phyloP scores from a whole-genome alignment of 2,888 invertebrate genomes.

The Furcula furcula region DNA sequence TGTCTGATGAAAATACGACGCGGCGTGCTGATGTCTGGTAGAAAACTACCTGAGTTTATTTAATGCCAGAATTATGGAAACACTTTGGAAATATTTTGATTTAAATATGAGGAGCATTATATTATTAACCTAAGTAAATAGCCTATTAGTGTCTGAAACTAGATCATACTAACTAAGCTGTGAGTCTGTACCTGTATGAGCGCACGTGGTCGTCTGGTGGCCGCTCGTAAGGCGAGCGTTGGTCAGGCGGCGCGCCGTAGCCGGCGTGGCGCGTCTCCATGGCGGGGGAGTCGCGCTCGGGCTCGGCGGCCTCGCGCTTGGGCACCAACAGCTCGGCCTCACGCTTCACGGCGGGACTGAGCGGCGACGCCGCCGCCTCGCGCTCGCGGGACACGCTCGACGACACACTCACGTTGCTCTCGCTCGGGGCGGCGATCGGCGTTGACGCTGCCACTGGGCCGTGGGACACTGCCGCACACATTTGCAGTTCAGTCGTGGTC shows the following conservation, averaged over 20 bases:
- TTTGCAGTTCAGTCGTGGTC: no score
- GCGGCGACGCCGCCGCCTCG: slow-evolving; percentile 57
- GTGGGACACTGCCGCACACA: slow-evolving; percentile 18
- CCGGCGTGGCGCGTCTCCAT: slow-evolving; percentile 86
- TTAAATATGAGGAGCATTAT: no score
- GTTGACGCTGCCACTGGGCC: slow-evolving; percentile 36
- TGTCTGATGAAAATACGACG: no score
- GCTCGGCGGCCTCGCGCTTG: slow-evolving; percentile 84
- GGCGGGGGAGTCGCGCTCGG: slow-evolving; percentile 88
- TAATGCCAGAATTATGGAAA: no score
- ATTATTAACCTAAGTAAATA: no score
- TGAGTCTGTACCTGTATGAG: slow-evolving; percentile 76
- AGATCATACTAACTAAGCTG: no score
- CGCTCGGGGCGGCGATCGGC: slow-evolving; percentile 28
- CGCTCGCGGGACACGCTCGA: slow-evolving; percentile 42
- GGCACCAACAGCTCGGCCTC: slow-evolving; percentile 84
- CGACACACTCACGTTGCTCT: slow-evolving; percentile 27
- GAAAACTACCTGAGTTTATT: no score
- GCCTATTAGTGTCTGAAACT: no score
- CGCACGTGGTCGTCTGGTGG: slow-evolving; percentile 83
- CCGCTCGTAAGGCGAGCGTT: slow-evolving; percentile 86
- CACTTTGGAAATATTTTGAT: no score
- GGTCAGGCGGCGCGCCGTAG: slow-evolving; percentile 85
- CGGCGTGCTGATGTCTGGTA: no score
- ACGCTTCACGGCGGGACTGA: slow-evolving; percentile 68